These are phyloP conservation scores for Atherinomorus stipes DNA, from an alignment of 2,113 vertebrate genomes.

Conservation along the genomic window DNA sequence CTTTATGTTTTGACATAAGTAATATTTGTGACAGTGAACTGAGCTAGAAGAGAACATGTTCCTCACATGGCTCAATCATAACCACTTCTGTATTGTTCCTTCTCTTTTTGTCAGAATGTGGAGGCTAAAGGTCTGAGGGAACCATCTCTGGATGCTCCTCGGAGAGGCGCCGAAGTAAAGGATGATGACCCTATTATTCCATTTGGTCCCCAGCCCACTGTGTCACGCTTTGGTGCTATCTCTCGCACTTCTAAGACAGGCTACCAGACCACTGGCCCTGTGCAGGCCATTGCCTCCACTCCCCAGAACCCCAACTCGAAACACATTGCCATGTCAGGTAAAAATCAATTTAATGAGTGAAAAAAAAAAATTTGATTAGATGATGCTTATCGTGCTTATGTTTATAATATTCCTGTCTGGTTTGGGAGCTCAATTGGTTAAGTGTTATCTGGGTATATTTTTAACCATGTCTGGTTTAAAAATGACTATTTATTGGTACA, in stretches of 20 bases:
- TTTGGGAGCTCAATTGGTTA: background rate
- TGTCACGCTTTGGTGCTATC: conserved; percentile 97
- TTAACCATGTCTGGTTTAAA: background rate
- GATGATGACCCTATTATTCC: conserved; percentile 98
- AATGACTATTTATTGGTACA: background rate
- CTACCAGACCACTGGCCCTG: conserved; percentile 91
- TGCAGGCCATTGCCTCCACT: conserved; percentile 88
- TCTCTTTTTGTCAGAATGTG: conserved; percentile 83
- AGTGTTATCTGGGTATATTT: background rate
- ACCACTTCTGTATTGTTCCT: background rate
- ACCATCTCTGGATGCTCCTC: conserved; percentile 89
- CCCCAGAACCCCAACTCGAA: conserved; percentile 90
- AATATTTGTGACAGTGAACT: background rate
- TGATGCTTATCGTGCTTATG: background rate
- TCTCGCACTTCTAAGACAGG: conserved; percentile 95
- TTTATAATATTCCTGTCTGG: too few species aligned
- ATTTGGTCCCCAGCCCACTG: conserved; percentile 95
- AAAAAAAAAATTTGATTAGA: background rate
- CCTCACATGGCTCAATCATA: background rate
- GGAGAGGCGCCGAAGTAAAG: conserved; percentile 89
- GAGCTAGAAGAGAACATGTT: background rate
- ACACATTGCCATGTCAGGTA: conserved; percentile 90
- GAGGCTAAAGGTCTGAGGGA: conserved; percentile 93
- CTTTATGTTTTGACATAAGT: background rate
- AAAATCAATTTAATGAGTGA: background rate